Percentiles rank a stretch among this genome's conserved stretches.
These are phyloP conservation scores for Apistogramma diplotaenia DNA, from an alignment of 2,113 vertebrate species.

Conservation along the genomic window DNA sequence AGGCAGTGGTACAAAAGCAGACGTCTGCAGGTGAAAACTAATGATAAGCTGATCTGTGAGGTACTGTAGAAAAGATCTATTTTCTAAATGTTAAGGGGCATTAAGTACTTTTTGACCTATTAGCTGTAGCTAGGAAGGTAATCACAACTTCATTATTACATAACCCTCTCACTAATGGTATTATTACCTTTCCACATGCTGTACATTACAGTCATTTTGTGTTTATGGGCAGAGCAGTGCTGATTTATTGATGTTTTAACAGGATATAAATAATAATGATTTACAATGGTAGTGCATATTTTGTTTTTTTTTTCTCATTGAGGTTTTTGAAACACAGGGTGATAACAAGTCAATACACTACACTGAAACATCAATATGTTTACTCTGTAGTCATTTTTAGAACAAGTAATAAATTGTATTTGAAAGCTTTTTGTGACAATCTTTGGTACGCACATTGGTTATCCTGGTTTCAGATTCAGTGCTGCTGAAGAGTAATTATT, in stretches of 20 bases:
- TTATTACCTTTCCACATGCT: neutral
- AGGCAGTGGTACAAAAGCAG: neutral
- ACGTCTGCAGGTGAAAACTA: neutral
- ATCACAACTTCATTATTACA: neutral
- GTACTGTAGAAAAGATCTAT: neutral
- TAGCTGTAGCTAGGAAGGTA: neutral
- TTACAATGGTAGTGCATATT: neutral
- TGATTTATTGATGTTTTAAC: neutral
- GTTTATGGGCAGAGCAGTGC: neutral
- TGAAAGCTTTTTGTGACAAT: neutral
- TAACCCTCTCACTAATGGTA: neutral
- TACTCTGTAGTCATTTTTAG: neutral
- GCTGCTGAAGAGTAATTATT: neutral
- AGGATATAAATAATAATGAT: neutral
- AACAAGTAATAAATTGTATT: neutral
- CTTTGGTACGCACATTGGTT: neutral
- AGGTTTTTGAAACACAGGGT: neutral
- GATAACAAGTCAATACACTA: neutral
- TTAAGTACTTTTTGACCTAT: neutral
- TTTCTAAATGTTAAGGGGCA: conserved; percentile 14
- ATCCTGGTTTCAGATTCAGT: neutral
- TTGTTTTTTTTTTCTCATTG: neutral
- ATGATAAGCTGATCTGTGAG: neutral
- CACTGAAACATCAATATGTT: neutral
- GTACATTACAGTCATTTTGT: neutral